A percentile compares a stretch with the other conserved stretches of the same genome.
phyloP scores from a whole-genome alignment of 2,888 invertebrate species.

The Empis stercorea region DNA sequence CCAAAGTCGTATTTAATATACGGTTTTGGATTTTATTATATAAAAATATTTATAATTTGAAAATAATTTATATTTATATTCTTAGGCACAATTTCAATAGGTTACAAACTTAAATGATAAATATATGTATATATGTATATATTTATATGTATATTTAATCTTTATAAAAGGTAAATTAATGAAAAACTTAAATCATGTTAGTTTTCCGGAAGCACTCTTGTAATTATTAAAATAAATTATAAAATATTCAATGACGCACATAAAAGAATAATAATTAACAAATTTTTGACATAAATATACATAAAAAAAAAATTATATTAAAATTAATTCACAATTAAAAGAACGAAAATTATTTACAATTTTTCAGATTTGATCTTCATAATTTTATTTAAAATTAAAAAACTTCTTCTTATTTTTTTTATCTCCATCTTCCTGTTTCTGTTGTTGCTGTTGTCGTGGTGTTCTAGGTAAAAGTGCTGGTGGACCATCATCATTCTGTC shows the following conservation, averaged over 20 bases:
- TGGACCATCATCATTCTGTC: conserved; percentile 9
- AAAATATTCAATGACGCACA: background rate
- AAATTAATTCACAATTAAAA: background rate
- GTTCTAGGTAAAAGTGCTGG: conserved; percentile 25
- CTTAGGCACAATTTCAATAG: too few relatives aligned
- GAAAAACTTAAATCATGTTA: too few relatives aligned
- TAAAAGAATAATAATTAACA: background rate
- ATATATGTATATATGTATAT: background rate
- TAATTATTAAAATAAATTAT: too few relatives aligned
- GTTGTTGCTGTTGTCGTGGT: conserved; percentile 14
- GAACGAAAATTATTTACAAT: conserved; percentile 3
- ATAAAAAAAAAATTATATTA: too few relatives aligned
- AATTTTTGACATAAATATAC: conserved; percentile 1
- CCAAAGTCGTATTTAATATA: too few relatives aligned
- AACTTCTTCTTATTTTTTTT: conserved; percentile 24
- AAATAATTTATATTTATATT: too few relatives aligned
- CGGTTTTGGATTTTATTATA: too few relatives aligned
- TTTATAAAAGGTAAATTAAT: too few relatives aligned
- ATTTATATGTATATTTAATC: background rate
- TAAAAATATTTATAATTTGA: too few relatives aligned
- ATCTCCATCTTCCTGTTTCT: conserved; percentile 12
- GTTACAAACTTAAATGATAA: background rate
- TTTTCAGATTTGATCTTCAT: conserved; percentile 15
- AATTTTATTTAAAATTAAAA: conserved; percentile 18
- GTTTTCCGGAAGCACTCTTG: too few relatives aligned